Conservation (phyloP, 2,113 vertebrate genomes). For the Chaetura pelagica region DNA sequence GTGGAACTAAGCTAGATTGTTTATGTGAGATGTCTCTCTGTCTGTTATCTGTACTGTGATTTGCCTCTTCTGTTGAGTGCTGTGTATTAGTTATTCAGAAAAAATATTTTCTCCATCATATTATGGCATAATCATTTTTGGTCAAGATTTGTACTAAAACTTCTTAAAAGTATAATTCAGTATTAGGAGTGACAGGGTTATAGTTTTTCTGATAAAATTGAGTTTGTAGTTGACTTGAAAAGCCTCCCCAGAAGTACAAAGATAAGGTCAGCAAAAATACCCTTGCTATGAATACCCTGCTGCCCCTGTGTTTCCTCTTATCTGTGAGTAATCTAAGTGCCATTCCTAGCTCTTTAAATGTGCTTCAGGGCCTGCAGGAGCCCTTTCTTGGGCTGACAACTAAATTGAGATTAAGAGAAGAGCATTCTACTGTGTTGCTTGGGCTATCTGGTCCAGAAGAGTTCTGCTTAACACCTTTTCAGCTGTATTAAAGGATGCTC, state of each 20-base stretch:
- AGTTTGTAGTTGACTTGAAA: background rate
- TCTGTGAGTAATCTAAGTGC: background rate
- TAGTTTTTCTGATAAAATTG: background rate
- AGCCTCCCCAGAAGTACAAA: background rate
- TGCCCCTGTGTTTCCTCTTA: background rate
- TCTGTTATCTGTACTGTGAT: background rate
- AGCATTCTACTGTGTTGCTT: background rate
- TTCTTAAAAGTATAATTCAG: background rate
- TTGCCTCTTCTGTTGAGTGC: background rate
- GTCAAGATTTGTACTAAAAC: background rate
- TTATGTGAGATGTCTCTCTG: background rate
- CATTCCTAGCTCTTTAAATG: background rate
- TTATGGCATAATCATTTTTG: background rate
- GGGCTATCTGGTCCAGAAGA: background rate
- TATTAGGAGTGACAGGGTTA: background rate
- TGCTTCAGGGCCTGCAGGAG: background rate
- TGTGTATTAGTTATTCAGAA: background rate
- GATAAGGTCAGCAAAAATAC: background rate
- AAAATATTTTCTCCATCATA: background rate
- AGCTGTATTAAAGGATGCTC: background rate
- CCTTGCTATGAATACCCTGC: background rate
- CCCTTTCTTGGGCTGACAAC: background rate
- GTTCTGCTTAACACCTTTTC: background rate
- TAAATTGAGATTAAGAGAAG: background rate
- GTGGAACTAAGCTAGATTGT: background rate